phyloP scores from a whole-genome alignment of 1,140 invertebrate genomes.

The Eurosta solidaginis region DNA sequence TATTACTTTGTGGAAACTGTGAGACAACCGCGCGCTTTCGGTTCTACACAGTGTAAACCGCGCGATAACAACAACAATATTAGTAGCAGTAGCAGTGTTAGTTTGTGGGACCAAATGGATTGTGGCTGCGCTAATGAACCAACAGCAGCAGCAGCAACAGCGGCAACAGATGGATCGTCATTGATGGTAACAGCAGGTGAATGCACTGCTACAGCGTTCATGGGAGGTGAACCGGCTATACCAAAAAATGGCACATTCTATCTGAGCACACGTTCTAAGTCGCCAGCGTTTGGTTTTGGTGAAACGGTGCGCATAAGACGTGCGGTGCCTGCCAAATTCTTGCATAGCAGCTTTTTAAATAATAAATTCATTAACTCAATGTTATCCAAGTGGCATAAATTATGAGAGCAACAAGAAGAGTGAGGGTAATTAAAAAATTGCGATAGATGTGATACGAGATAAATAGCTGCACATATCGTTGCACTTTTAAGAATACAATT shows the following conservation, averaged over 20 bases:
- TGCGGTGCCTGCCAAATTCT: conserved; percentile 39
- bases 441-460: neutral
- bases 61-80: neutral
- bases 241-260: conserved; percentile 50
- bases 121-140: conserved; percentile 38
- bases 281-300: conserved; percentile 22
- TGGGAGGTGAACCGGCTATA: conserved; percentile 54
- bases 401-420: neutral
- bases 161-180: conserved; percentile 6
- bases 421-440: neutral
- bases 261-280: conserved; percentile 41
- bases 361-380: conserved; percentile 32
- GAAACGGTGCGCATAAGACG: conserved; percentile 41
- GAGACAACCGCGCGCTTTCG: conserved; percentile 43
- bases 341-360: conserved; percentile 32
- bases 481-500: no score
- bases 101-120: conserved; percentile 30
- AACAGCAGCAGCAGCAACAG: conserved; percentile 1
- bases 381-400: conserved; percentile 30
- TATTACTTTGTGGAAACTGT: conserved; percentile 54
- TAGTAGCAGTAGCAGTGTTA: conserved; percentile 23
- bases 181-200: neutral
- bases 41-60: conserved; percentile 41
- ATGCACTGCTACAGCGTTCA: conserved; percentile 43
- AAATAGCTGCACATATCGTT: no score